A percentile compares a stretch with the other conserved stretches of the same genome.
Conservation (phyloP, 2,888 invertebrate species). For the Diarsia dahlii region DNA sequence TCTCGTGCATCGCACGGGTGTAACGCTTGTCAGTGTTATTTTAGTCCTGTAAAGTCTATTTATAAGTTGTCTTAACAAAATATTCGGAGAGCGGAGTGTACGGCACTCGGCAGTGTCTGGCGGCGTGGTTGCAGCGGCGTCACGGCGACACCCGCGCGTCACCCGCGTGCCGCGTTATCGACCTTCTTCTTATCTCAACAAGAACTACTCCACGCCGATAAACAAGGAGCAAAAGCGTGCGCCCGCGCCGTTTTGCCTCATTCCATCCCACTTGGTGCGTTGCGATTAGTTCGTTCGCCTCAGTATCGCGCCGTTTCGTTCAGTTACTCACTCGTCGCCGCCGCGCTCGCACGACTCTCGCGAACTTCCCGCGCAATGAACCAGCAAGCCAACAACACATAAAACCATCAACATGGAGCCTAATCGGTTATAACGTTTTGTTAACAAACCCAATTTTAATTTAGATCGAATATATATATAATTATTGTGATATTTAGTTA, state of each 20-base stretch:
- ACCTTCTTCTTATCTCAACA: conserved; percentile 87
- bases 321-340: conserved; percentile 87
- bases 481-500: conserved; percentile 90
- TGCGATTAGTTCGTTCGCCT: conserved; percentile 85
- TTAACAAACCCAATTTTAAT: conserved; percentile 85
- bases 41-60: conserved; percentile 82
- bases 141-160: conserved; percentile 40
- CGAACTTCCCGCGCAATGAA: conserved; percentile 87
- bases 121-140: conserved; percentile 73
- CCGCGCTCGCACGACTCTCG: conserved; percentile 84
- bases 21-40: conserved; percentile 85
- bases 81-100: conserved; percentile 65
- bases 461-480: conserved; percentile 89
- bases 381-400: conserved; percentile 89
- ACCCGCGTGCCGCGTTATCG: conserved; percentile 78
- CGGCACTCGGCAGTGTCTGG: conserved; percentile 63
- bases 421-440: conserved; percentile 90
- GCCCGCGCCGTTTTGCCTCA: conserved; percentile 88
- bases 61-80: conserved; percentile 85
- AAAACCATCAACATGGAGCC: conserved; percentile 90
- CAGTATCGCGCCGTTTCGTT: conserved; percentile 74
- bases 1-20: conserved; percentile 78
- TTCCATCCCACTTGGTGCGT: conserved; percentile 83
- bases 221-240: conserved; percentile 89
- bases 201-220: conserved; percentile 87